A percentile compares a stretch with the other conserved stretches of the same genome.
These are phyloP conservation scores for Bryconaethiops microstoma DNA, from an alignment of 2,797 vertebrate genomes.

Conservation along the genomic window DNA sequence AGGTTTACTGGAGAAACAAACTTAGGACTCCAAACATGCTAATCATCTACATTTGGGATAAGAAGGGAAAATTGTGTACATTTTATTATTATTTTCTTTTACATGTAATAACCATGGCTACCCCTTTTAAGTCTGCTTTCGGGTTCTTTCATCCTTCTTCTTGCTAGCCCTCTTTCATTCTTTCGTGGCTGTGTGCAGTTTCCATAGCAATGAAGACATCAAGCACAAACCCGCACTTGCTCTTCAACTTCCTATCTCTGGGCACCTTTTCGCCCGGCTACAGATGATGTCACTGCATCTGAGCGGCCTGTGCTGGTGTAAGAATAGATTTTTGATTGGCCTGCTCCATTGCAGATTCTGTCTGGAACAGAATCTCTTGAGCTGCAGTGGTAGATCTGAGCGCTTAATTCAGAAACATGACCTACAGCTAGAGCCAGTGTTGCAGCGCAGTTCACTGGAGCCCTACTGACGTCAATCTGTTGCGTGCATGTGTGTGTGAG, in stretches of 20 bases:
- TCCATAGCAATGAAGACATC: constrained; percentile 76
- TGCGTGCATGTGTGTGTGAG: constrained; percentile 28
- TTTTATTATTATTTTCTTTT: background rate
- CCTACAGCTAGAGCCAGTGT: constrained; percentile 11
- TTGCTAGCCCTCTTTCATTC: constrained; percentile 40
- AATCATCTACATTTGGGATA: background rate
- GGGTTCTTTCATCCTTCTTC: constrained; percentile 42
- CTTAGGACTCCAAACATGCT: background rate
- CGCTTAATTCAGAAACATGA: constrained; percentile 21
- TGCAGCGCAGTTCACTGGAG: constrained; percentile 8
- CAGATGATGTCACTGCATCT: constrained; percentile 77
- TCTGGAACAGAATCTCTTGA: constrained; percentile 38
- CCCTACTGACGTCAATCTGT: constrained; percentile 38
- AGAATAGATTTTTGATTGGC: constrained; percentile 70
- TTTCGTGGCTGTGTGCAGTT: constrained; percentile 69
- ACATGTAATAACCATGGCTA: constrained; percentile 22
- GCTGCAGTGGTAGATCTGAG: constrained; percentile 24
- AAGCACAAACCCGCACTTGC: constrained; percentile 61
- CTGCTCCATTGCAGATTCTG: constrained; percentile 41
- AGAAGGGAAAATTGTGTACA: background rate
- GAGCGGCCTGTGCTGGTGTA: constrained; percentile 51
- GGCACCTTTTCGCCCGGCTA: constrained; percentile 76
- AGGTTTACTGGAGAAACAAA: background rate
- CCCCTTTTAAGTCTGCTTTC: constrained; percentile 36
- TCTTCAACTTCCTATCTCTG: constrained; percentile 72